Conservation (phyloP, 2,888 invertebrate species). For the Epiblema foenella region DNA sequence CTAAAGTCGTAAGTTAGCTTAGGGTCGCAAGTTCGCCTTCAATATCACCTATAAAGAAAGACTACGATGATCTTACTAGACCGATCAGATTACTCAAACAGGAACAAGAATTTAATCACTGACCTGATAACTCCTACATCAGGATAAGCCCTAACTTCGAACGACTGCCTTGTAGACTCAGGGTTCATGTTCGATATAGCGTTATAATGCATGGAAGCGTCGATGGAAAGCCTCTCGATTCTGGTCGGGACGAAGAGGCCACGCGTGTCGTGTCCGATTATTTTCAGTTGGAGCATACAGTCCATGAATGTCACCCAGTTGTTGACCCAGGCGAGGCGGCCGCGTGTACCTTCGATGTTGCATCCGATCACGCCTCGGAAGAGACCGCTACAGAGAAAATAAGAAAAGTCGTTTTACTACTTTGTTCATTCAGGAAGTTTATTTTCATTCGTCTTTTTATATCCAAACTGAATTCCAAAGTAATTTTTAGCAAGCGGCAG, state of each 20-base stretch:
- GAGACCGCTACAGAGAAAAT: slow-evolving; percentile 73
- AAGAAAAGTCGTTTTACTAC: neutral
- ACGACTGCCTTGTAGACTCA: slow-evolving; percentile 72
- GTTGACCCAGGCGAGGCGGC: slow-evolving; percentile 88
- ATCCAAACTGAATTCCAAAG: no score
- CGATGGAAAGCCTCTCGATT: slow-evolving; percentile 88
- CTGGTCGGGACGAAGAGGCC: slow-evolving; percentile 91
- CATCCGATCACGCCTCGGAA: slow-evolving; percentile 86
- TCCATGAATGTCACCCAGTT: slow-evolving; percentile 96
- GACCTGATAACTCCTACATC: slow-evolving; percentile 81
- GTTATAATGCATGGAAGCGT: slow-evolving; percentile 86
- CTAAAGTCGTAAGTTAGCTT: no score
- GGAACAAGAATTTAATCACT: slow-evolving; percentile 34
- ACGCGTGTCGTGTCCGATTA: slow-evolving; percentile 88
- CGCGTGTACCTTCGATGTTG: slow-evolving; percentile 80
- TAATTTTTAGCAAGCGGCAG: no score
- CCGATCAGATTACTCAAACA: no score
- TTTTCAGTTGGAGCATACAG: slow-evolving; percentile 93
- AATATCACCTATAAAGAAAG: no score
- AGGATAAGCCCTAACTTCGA: slow-evolving; percentile 78
- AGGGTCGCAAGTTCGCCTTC: no score
- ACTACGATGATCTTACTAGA: neutral
- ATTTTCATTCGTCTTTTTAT: no score
- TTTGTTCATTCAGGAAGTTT: neutral
- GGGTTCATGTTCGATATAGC: slow-evolving; percentile 78